These are phyloP conservation scores for Hemicentrotus pulcherrimus DNA, from an alignment of 35 echinoderm and acorn worm genomes.

Conservation along the genomic window DNA sequence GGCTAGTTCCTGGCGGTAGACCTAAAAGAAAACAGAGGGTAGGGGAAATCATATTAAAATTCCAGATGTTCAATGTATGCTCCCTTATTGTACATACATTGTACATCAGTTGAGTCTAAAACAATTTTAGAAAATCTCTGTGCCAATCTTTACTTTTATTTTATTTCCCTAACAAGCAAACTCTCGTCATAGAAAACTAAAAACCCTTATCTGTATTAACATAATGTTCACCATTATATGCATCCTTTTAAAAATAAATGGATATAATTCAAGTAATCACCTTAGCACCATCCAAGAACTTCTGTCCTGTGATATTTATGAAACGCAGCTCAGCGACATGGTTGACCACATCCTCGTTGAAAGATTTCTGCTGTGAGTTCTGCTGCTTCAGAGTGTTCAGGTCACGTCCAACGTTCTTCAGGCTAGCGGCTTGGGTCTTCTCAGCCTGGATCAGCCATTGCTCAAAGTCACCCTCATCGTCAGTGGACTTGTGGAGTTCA, in stretches of 20 bases:
- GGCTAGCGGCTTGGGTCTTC: slow-evolving; percentile 61
- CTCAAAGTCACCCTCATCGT: slow-evolving; percentile 78
- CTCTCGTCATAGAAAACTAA: too few species aligned
- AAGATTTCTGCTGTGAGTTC: slow-evolving; percentile 65
- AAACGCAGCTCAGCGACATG: slow-evolving; percentile 87
- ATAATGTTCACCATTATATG: too few species aligned
- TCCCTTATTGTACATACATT: not conserved
- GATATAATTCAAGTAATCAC: slow-evolving; percentile 17
- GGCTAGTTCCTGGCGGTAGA: slow-evolving; percentile 69
- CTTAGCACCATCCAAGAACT: slow-evolving; percentile 88
- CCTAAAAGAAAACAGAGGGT: slow-evolving; percentile 32
- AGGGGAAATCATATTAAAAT: not conserved
- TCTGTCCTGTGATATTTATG: slow-evolving; percentile 84
- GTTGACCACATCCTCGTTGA: slow-evolving; percentile 85
- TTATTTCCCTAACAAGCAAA: too few species aligned
- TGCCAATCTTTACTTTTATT: too few species aligned
- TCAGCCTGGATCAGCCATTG: slow-evolving; percentile 79
- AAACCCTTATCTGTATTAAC: too few species aligned
- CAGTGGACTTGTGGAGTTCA: slow-evolving; percentile 81
- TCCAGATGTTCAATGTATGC: too few species aligned
- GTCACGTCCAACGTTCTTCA: slow-evolving; percentile 67
- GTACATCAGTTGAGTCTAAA: not conserved
- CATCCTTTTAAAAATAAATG: too few species aligned
- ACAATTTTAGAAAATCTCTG: not conserved
- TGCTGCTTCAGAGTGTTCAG: slow-evolving; percentile 70